These are phyloP conservation scores for Eufriesea mexicana DNA, from an alignment of 1,140 invertebrate species.

Conservation along the genomic window DNA sequence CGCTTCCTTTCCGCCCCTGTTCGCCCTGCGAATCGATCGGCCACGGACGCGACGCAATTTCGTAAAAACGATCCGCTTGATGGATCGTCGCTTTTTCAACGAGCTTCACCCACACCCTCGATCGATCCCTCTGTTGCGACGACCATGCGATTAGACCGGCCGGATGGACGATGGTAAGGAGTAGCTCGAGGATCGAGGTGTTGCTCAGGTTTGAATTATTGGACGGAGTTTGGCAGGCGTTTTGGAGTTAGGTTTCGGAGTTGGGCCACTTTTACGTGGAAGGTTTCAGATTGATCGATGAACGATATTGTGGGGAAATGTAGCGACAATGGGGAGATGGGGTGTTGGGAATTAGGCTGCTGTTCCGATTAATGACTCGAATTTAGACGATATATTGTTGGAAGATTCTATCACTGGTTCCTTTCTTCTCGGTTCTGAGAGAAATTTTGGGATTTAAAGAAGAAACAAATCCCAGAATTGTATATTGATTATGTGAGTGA, in stretches of 20 bases:
- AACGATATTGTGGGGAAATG: no score
- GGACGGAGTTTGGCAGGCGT: neutral
- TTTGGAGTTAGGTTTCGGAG: neutral
- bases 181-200: neutral
- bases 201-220: neutral
- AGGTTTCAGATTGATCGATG: neutral
- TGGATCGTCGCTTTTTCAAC: slow-evolving; percentile 29
- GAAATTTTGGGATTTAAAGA: no score
- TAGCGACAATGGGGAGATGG: no score
- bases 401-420: no score
- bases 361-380: no score
- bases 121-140: neutral
- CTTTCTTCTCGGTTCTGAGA: no score
- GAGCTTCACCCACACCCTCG: neutral
- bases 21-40: slow-evolving; percentile 1
- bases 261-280: neutral
- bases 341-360: no score
- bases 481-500: no score
- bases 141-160: neutral
- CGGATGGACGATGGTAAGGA: neutral
- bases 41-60: slow-evolving; percentile 19
- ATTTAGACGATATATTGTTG: no score
- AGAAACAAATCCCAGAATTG: no score
- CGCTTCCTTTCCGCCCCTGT: neutral
- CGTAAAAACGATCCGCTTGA: slow-evolving; percentile 33